These are phyloP conservation scores for Myotis yumanensis DNA, from an alignment of 2,113 vertebrate genomes.

Conservation along the genomic window DNA sequence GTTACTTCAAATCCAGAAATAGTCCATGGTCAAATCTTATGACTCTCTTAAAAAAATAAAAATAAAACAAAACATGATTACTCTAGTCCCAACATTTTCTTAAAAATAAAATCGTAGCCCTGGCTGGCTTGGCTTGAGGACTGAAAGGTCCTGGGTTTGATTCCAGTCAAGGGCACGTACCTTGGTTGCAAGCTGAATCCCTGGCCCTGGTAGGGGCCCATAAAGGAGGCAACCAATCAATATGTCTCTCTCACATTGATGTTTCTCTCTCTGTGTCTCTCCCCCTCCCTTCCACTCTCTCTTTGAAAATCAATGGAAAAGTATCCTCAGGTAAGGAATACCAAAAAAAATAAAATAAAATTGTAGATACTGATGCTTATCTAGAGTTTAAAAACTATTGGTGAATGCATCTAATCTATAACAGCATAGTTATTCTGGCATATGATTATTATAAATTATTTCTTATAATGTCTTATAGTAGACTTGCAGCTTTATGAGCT, in stretches of 20 bases:
- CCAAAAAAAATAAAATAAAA: not conserved
- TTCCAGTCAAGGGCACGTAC: too few species aligned
- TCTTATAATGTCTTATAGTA: conserved; percentile 57
- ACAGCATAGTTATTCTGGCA: conserved; percentile 61
- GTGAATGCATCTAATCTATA: conserved; percentile 64
- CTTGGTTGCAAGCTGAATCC: too few species aligned
- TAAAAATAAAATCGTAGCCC: not conserved
- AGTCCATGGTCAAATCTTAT: not conserved
- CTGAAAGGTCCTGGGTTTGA: too few species aligned
- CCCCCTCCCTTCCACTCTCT: too few species aligned
- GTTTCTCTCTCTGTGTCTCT: too few species aligned
- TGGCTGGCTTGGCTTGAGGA: too few species aligned
- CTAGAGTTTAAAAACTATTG: conserved; percentile 51
- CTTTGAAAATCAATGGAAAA: too few species aligned
- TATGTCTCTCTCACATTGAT: too few species aligned
- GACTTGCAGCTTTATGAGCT: conserved; percentile 47
- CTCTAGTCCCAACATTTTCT: not conserved
- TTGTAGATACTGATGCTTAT: not conserved
- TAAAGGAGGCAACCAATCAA: too few species aligned
- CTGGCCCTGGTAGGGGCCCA: too few species aligned
- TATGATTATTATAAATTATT: conserved; percentile 68
- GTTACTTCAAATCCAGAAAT: not conserved
- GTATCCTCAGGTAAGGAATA: too few species aligned
- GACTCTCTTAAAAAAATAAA: not conserved
- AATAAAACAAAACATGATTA: not conserved